phyloP scores from a whole-genome alignment of 2,797 vertebrate species.

The Columba guinea region DNA sequence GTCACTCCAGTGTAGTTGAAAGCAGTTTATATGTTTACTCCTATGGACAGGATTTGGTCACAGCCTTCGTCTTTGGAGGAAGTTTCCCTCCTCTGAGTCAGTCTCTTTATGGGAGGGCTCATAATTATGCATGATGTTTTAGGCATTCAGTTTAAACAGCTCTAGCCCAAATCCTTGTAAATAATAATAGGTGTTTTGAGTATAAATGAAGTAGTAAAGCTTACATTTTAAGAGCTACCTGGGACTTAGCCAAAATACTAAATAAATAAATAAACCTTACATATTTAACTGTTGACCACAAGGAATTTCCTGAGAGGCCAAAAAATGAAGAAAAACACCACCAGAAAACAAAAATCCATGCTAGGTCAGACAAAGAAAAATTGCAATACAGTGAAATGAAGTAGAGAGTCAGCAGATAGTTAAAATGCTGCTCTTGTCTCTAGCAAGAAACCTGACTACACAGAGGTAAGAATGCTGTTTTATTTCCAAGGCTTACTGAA shows the following conservation, averaged over 20 bases:
- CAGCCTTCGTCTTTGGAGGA: background rate
- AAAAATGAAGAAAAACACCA: background rate
- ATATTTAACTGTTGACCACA: background rate
- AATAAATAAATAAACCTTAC: background rate
- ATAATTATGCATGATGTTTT: background rate
- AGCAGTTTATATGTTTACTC: background rate
- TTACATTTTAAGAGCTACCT: constrained; percentile 17
- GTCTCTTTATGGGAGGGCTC: background rate
- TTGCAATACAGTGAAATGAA: background rate
- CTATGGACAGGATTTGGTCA: background rate
- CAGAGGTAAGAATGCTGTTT: background rate
- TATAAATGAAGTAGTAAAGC: constrained; percentile 27
- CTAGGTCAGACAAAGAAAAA: background rate
- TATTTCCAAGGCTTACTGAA: constrained; percentile 42
- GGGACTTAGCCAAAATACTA: background rate
- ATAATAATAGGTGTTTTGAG: constrained; percentile 28
- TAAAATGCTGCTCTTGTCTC: constrained; percentile 59
- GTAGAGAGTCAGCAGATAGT: constrained; percentile 13
- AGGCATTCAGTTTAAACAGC: background rate
- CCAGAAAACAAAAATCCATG: background rate
- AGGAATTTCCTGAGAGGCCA: background rate
- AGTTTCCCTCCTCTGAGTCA: background rate
- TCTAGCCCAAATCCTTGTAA: constrained; percentile 24
- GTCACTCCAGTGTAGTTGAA: background rate
- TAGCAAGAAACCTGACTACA: constrained; percentile 4